Evolutionary conservation across 2,113 vertebrate genomes (phyloP).

Genomic region (Plotosus lineatus): DNA sequence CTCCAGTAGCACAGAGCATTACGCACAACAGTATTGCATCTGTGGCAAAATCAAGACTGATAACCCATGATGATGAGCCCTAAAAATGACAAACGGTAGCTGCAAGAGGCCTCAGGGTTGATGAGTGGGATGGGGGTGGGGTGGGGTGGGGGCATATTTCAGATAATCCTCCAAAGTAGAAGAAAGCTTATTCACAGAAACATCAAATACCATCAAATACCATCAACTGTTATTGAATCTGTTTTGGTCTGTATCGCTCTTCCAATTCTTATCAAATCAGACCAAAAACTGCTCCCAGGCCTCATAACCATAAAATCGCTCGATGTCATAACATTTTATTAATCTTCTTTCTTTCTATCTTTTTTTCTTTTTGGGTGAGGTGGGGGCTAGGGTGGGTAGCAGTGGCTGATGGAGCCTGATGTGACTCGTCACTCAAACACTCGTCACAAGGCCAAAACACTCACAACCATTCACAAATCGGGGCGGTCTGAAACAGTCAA

Average conservation of each 20-base stretch:
- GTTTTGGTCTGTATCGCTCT: slow-evolving; percentile 30
- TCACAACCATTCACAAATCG: too few species aligned
- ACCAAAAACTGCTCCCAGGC: slow-evolving; percentile 57
- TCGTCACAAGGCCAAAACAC: too few species aligned
- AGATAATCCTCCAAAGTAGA: slow-evolving; percentile 34
- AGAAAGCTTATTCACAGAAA: slow-evolving; percentile 30
- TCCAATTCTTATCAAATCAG: slow-evolving; percentile 44
- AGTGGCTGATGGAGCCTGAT: background rate
- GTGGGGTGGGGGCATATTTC: background rate
- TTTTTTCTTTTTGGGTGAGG: too few species aligned
- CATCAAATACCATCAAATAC: slow-evolving; percentile 48
- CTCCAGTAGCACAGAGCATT: slow-evolving; percentile 63
- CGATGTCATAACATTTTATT: slow-evolving; percentile 42
- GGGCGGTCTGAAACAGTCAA: too few species aligned
- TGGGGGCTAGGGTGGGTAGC: too few species aligned
- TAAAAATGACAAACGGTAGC: slow-evolving; percentile 73
- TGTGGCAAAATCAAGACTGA: slow-evolving; percentile 72
- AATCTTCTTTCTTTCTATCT: slow-evolving; percentile 48
- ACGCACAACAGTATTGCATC: slow-evolving; percentile 67
- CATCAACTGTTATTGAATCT: slow-evolving; percentile 51
- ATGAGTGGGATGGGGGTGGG: background rate
- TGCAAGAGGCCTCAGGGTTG: slow-evolving; percentile 59
- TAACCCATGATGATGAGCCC: slow-evolving; percentile 63
- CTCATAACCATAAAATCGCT: slow-evolving; percentile 49
- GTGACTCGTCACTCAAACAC: too few species aligned